Evolutionary conservation across 2,113 vertebrate species (phyloP).

Genomic region (Hippocampus abdominalis): DNA sequence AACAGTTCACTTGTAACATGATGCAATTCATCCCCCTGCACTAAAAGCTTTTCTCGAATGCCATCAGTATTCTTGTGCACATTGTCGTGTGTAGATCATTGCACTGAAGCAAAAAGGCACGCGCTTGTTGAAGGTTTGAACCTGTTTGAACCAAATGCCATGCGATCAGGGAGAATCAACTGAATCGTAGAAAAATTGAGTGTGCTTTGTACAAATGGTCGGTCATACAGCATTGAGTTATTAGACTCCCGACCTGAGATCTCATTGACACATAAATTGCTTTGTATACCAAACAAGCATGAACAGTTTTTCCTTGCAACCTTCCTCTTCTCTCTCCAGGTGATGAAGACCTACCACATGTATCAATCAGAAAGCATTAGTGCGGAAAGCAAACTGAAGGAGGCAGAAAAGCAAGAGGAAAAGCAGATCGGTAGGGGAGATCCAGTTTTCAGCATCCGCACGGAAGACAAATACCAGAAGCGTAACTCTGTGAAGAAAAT

Average conservation of each 20-base stretch:
- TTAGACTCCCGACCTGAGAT: constrained; percentile 22
- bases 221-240: constrained; percentile 9
- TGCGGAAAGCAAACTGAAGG: constrained; percentile 95
- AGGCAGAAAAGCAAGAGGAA: constrained; percentile 97
- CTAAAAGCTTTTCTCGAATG: not conserved
- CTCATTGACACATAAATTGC: not conserved
- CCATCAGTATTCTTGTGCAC: not conserved
- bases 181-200: constrained; percentile 1
- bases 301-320: not conserved
- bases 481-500: constrained; percentile 98
- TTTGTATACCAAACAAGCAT: not conserved
- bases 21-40: not conserved
- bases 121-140: not conserved
- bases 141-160: not conserved
- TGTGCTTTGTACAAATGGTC: constrained; percentile 9
- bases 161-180: not conserved
- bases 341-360: constrained; percentile 99
- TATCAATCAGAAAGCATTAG: constrained; percentile 97
- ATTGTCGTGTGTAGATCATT: not conserved
- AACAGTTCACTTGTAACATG: not conserved
- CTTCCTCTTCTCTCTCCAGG: constrained; percentile 65
- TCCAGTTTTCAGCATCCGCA: constrained; percentile 86
- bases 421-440: constrained; percentile 89
- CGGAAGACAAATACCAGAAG: constrained; percentile 89
- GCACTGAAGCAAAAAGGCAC: not conserved